phyloP scores from a whole-genome alignment of 2,797 vertebrate genomes.

The Jordanella pulchra region DNA sequence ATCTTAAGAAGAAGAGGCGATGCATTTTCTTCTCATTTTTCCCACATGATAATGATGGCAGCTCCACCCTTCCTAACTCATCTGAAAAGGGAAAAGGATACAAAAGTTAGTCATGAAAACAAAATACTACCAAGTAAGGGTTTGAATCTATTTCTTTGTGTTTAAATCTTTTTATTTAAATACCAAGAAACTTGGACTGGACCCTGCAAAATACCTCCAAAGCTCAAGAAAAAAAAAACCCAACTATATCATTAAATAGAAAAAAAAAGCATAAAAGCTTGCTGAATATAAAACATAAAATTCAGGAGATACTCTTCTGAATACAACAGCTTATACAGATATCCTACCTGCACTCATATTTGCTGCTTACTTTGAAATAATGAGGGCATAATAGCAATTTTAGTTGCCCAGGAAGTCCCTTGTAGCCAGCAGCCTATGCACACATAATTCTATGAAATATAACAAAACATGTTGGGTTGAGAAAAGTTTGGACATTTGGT shows the following conservation, averaged over 20 bases:
- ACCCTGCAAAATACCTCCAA: not conserved
- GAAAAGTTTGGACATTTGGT: not conserved
- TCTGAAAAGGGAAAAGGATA: conserved; percentile 34
- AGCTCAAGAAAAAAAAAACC: not conserved
- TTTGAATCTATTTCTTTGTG: not conserved
- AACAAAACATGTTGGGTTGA: not conserved
- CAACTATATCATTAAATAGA: not conserved
- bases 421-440: not conserved
- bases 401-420: not conserved
- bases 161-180: no score
- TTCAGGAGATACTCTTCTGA: not conserved
- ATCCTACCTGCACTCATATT: not conserved
- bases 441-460: not conserved
- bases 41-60: conserved; percentile 44
- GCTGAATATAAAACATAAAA: not conserved
- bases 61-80: conserved; percentile 59
- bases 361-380: not conserved
- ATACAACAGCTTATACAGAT: not conserved
- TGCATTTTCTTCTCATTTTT: conserved; percentile 51
- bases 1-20: conserved; percentile 51
- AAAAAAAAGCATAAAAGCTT: not conserved
- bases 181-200: no score
- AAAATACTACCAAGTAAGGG: not conserved
- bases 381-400: not conserved
- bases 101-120: conserved; percentile 11